Base-by-base conservation (phyloP, 2,888 invertebrate genomes). In the Cheilosia vernalis region DNA sequence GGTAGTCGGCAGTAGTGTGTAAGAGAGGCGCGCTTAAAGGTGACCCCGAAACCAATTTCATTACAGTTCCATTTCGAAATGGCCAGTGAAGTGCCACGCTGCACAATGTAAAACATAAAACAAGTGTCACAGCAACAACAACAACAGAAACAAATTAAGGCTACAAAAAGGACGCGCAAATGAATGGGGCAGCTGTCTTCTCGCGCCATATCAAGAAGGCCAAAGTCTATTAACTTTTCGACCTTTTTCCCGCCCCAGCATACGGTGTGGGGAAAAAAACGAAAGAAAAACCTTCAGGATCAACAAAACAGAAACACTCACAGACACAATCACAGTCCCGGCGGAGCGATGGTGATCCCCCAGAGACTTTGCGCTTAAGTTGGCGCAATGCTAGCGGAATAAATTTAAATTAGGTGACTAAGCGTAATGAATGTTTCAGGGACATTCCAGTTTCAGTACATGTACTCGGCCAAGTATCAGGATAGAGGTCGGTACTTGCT, bases 351-450 rank as follows among this genome's bases (percentile, higher is more conserved):
- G n/a, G 47, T 17, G 69, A 72, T 61, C 60, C 37, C 37, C 37
- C 37, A 13, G 49, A 53, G 58, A 63, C 72, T 70, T 30, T 69
- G 17, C 61, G 47, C 17, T 15, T 63, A 51, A 42, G 64, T 37
- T 76, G 69, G 63, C 81, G 58, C 76, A 81, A 64, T 81, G 60
- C 77, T 30, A 66, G 49, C 27, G 42, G 66, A 72, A 83, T 83
- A 78, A 83, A 83, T 83, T 77, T 56, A 83, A 83, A 83, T 83
- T 83, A 72, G 82, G 60, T 78, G 77, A 72, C 66, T 72, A 83
- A 78, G 67, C 49, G 77, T 77, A 77, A 78, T 77, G 72, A 61
- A 78, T 77, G 66, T 70, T 66, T 67, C 82, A 66, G 72, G 77
- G 82, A 58, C 70, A 47, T 64, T 53, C 27, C 51, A 67, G 60